Percentiles rank a stretch among this genome's conserved stretches.
phyloP scores from a whole-genome alignment of 2,888 invertebrate species.

The Schrankia costaestrigalis region DNA sequence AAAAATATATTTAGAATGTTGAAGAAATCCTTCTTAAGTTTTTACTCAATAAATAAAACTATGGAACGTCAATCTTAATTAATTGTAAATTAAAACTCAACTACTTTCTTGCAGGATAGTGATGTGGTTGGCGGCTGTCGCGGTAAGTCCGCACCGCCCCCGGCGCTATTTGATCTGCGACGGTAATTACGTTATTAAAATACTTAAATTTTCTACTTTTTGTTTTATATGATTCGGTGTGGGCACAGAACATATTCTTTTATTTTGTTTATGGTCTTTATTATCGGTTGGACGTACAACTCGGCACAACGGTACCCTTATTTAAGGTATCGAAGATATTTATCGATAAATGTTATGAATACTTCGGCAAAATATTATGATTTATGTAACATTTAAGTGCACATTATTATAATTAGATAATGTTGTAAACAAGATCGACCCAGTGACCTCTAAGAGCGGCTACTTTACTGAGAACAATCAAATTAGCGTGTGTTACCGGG shows the following conservation, averaged over 20 bases:
- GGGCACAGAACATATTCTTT: conserved; percentile 26
- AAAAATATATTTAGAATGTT: no score
- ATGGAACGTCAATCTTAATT: no score
- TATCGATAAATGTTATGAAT: conserved; percentile 1
- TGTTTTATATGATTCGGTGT: conserved; percentile 29
- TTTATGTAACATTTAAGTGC: conserved; percentile 5
- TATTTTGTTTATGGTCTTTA: conserved; percentile 56
- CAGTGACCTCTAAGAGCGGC: conserved; percentile 5
- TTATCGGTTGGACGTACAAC: conserved; percentile 35
- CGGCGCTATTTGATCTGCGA: conserved; percentile 20
- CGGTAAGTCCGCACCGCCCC: conserved; percentile 4
- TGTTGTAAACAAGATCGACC: conserved; percentile 8
- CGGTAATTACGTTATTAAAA: conserved; percentile 56
- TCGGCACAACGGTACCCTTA: conserved; percentile 7
- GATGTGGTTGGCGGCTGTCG: no score
- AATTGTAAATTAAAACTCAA: no score
- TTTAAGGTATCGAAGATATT: conserved; percentile 6
- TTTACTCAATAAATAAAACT: no score
- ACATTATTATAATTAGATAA: conserved; percentile 9
- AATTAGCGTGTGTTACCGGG: conserved; percentile 27
- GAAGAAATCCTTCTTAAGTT: no score
- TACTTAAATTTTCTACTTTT: conserved; percentile 40
- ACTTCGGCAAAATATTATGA: conserved; percentile 1
- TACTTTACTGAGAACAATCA: conserved; percentile 23
- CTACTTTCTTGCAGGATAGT: no score